Percentiles rank a stretch among this genome's conserved stretches.
Evolutionary conservation across 2,888 invertebrate genomes (phyloP).

Genomic region (Euphydryas editha): DNA sequence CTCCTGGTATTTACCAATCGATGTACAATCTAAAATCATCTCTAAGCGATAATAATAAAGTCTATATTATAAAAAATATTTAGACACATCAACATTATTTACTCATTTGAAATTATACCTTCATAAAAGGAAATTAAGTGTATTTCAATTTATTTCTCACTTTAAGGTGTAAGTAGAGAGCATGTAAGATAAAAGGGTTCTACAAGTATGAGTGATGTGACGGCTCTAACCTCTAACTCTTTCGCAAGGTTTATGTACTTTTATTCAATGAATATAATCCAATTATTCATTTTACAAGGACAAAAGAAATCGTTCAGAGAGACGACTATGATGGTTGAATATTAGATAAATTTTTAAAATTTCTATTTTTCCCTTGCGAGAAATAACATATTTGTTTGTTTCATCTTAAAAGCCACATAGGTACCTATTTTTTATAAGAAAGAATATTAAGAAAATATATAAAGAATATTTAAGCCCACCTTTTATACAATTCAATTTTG

Average conservation of each 20-base stretch:
- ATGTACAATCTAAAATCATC: slow-evolving; percentile 40
- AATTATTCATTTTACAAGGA: slow-evolving; percentile 7
- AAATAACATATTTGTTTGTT: background rate
- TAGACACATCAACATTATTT: background rate
- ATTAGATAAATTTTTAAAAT: background rate
- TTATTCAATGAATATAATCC: slow-evolving; percentile 4
- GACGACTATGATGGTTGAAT: background rate
- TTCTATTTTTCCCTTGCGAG: background rate
- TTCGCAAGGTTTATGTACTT: slow-evolving; percentile 45
- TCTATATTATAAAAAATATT: background rate
- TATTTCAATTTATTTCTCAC: background rate
- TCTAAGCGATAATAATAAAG: slow-evolving; percentile 18
- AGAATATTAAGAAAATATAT: no score
- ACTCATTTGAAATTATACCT: slow-evolving; percentile 26
- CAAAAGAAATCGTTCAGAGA: background rate
- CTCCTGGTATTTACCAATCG: slow-evolving; percentile 48
- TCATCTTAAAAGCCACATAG: background rate
- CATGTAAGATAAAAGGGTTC: slow-evolving; percentile 58
- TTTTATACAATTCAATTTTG: no score
- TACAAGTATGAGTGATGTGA: slow-evolving; percentile 79
- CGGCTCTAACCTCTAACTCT: slow-evolving; percentile 72
- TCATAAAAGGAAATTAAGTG: slow-evolving; percentile 37
- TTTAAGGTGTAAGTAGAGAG: background rate
- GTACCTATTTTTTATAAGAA: no score
- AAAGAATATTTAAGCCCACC: no score